Evolutionary conservation across 2,888 invertebrate species (phyloP).

Genomic region (Serrognathus titanus): DNA sequence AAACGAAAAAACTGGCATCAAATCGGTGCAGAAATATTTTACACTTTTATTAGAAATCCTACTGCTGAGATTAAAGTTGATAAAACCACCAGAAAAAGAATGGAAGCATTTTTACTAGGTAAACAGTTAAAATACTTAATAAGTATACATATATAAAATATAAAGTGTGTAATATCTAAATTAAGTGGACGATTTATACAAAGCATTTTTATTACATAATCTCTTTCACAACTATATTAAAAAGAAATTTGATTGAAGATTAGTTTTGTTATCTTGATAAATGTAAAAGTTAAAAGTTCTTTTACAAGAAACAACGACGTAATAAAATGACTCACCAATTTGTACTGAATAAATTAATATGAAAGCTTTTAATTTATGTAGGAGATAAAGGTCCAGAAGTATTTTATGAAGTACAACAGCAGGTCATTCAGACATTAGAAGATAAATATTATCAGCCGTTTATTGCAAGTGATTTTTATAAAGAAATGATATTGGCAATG

Average conservation of each 20-base stretch:
- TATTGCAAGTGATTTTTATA: conserved; percentile 81
- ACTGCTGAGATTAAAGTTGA: conserved; percentile 80
- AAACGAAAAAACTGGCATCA: conserved; percentile 78
- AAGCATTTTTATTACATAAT: no score
- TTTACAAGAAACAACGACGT: neutral
- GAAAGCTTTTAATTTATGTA: conserved; percentile 7
- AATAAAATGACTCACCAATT: neutral
- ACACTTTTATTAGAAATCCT: conserved; percentile 79
- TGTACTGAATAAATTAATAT: neutral
- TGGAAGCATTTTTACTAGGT: conserved; percentile 78
- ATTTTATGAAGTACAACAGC: conserved; percentile 82
- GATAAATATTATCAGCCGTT: conserved; percentile 88
- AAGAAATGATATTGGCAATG: conserved; percentile 65
- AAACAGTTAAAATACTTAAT: neutral
- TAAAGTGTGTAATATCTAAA: no score
- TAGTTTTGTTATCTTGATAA: neutral
- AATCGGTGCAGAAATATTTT: conserved; percentile 87
- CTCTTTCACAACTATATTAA: no score
- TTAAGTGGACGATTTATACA: no score
- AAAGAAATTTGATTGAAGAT: neutral
- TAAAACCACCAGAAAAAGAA: conserved; percentile 74
- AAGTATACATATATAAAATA: no score
- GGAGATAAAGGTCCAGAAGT: conserved; percentile 86
- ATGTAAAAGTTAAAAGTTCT: no score
- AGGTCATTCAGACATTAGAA: conserved; percentile 74